Conservation (phyloP, 2,113 vertebrate genomes). For the Nerophis lumbriciformis region DNA sequence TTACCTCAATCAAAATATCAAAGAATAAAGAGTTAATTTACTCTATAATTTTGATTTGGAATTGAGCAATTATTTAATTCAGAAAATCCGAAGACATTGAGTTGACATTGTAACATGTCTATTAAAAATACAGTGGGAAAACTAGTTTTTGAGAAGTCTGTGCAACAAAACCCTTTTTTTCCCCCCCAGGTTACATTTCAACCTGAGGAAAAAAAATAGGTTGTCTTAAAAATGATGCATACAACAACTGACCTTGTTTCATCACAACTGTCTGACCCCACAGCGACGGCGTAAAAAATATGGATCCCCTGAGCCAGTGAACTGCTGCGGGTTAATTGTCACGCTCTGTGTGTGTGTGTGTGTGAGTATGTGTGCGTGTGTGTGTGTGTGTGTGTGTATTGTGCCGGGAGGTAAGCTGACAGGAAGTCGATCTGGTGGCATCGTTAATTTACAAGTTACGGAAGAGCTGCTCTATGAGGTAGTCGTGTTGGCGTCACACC, state of each 20-base stretch:
- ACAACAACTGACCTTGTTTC: slow-evolving; percentile 33
- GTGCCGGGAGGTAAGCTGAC: slow-evolving; percentile 28
- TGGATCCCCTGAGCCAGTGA: slow-evolving; percentile 23
- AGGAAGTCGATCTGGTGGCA: slow-evolving; percentile 41
- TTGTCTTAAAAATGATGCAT: slow-evolving; percentile 1
- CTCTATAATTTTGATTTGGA: no score
- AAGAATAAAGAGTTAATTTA: no score
- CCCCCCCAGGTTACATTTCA: slow-evolving; percentile 30
- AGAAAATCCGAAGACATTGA: no score
- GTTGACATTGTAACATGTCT: no score
- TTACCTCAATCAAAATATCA: no score
- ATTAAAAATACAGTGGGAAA: no score
- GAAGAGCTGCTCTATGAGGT: slow-evolving; percentile 26
- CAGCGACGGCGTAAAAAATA: slow-evolving; percentile 22
- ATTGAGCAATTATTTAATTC: no score
- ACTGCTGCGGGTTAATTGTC: slow-evolving; percentile 32
- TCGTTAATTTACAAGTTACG: slow-evolving; percentile 31
- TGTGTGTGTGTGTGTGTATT: slow-evolving; percentile 25
- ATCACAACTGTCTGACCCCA: slow-evolving; percentile 29
- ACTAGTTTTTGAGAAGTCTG: no score
- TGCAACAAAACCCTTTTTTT: no score
- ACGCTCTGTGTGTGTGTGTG: slow-evolving; percentile 35
- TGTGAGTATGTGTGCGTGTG: slow-evolving; percentile 26
- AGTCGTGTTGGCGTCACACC: slow-evolving; percentile 20
- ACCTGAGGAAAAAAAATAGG: background rate